These are phyloP conservation scores for Lysandra coridon DNA, from an alignment of 2,888 invertebrate species.

Conservation along the genomic window DNA sequence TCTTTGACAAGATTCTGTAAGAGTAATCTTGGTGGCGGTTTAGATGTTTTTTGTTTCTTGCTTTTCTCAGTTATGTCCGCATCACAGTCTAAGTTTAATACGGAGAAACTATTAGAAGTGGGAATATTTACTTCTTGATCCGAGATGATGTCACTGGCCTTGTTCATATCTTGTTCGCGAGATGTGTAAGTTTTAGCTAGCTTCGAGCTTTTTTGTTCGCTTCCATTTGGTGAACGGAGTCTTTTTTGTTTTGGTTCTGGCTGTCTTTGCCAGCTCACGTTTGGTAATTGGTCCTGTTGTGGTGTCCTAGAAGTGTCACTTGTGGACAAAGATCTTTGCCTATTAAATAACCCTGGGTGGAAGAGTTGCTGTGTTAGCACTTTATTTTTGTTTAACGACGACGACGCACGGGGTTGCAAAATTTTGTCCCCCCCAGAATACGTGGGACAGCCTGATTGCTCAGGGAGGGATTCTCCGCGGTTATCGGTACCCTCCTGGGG, in stretches of 20 bases:
- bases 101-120: background rate
- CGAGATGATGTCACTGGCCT: background rate
- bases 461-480: too few species aligned
- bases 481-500: too few species aligned
- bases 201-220: background rate
- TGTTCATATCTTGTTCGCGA: background rate
- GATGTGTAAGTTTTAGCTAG: background rate
- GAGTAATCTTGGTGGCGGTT: background rate
- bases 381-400: background rate
- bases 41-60: background rate
- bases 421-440: background rate
- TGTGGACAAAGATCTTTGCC: background rate
- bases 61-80: background rate
- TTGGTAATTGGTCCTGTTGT: background rate
- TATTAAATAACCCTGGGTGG: background rate
- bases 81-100: background rate
- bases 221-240: background rate
- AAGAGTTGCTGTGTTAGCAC: background rate
- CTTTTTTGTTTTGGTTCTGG: background rate
- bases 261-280: background rate
- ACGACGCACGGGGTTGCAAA: background rate
- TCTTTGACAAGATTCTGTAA: background rate
- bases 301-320: background rate
- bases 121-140: background rate
- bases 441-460: conserved; percentile 4